Base-by-base conservation (phyloP, 2,888 invertebrate genomes). In the Cheilosia pagana region DNA sequence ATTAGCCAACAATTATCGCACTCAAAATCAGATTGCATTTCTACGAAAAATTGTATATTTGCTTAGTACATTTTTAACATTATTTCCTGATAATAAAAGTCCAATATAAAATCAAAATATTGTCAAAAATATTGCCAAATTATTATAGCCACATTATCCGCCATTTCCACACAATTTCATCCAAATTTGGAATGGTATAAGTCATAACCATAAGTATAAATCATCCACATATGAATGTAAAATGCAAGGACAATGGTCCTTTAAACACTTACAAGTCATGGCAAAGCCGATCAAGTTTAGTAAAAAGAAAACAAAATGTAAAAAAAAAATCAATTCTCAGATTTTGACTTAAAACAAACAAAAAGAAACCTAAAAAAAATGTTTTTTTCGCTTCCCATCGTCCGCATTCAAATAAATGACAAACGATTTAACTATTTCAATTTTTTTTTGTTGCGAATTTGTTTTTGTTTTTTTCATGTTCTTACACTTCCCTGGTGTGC, bases 331-430 rank as follows among this genome's bases (percentile, higher is more conserved):
- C 14, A 19, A 45, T 48, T 55, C 77, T 65, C 63, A 65, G 78
- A 68, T 43, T 50, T 62, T 39, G 12, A 10, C 21, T 10, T 31
- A 75, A 85, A 81, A 85, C 81, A 85, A 85, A 81, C 75, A 85
- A 85, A 81, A 81, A 81, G 67, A 81, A 83, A 85, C 41, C 75
- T 39, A 57, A 71, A 59, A 76, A 19, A 71, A 75, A 45, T 48
- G 53, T 31, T 45, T 10, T 45, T 31, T 53, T 60, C 21, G 28
- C 48, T 21, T 53, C 16, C 25, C 43, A 65, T 48, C 41, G 59
- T 31, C 72, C 45, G 41, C 25, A 35, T 72, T 23, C 19, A 63
- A 68, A 48, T 41, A 60, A 43, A 53, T 45, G 72, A 55, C 53
- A 53, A 77, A 53, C 63, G 62, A 72, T 50, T 78, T 68, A 41